phyloP scores from a whole-genome alignment of 2,888 invertebrate species.

The Pelosia muscerda region DNA sequence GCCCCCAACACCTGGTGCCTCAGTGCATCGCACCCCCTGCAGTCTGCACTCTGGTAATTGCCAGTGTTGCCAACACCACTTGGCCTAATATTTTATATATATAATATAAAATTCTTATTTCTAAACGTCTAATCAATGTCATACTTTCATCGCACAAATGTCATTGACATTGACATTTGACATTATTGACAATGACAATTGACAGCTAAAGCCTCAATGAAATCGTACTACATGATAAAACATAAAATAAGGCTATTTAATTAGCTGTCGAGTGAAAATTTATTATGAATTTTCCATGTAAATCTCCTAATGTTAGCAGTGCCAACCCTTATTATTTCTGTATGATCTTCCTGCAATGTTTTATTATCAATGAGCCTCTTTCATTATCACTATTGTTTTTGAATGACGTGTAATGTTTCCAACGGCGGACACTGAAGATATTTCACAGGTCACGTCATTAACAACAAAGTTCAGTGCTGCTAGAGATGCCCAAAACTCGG shows the following conservation, averaged over 20 bases:
- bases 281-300: conserved; percentile 61
- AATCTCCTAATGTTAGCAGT: conserved; percentile 39
- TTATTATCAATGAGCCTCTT: conserved; percentile 59
- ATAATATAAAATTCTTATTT: too few species aligned
- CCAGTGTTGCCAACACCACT: too few species aligned
- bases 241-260: conserved; percentile 23
- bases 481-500: conserved; percentile 78
- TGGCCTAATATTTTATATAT: too few species aligned
- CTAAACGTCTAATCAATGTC: too few species aligned
- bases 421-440: conserved; percentile 82
- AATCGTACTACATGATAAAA: conserved; percentile 10
- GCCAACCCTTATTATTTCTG: conserved; percentile 35
- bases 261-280: conserved; percentile 34
- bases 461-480: conserved; percentile 66
- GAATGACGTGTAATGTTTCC: conserved; percentile 87
- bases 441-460: conserved; percentile 80
- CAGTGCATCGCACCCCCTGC: too few species aligned
- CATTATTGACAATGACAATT: conserved; percentile 10
- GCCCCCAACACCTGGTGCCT: too few species aligned
- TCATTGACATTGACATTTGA: too few species aligned
- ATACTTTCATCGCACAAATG: too few species aligned
- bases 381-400: conserved; percentile 71
- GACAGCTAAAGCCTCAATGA: conserved; percentile 7
- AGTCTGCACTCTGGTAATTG: too few species aligned
- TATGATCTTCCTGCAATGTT: conserved; percentile 62